A percentile compares a stretch with the other conserved stretches of the same genome.
Conservation (phyloP, 53 echinoderm and acorn worm species). For the Antedon mediterranea region DNA sequence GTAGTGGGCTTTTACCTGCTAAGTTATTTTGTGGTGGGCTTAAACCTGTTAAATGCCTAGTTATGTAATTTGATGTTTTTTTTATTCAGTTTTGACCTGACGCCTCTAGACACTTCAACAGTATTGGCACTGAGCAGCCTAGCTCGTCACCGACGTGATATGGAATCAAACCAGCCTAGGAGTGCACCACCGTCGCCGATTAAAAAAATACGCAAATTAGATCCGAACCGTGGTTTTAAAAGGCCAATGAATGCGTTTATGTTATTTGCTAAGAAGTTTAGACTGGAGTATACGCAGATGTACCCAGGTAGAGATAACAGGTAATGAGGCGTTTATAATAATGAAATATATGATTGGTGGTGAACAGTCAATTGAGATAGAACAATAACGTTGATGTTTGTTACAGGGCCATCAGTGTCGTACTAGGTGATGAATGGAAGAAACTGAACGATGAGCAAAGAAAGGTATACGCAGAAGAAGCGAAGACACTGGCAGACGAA, state of each 20-base stretch:
- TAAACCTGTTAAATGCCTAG: not conserved
- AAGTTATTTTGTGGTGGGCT: no score
- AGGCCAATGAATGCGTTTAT: conserved; percentile 57
- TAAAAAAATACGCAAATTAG: conserved; percentile 2
- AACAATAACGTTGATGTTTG: not conserved
- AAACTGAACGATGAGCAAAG: conserved; percentile 26
- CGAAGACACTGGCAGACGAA: conserved; percentile 38
- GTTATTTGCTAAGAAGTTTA: conserved; percentile 50
- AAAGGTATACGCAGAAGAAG: conserved; percentile 28
- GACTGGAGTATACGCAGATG: conserved; percentile 46
- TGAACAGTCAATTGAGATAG: not conserved
- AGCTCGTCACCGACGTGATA: conserved; percentile 23
- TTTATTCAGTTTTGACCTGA: conserved; percentile 1
- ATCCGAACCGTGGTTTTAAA: conserved; percentile 9
- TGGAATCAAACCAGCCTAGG: not conserved
- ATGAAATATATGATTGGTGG: no score
- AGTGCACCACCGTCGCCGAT: conserved; percentile 1
- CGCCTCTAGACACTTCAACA: conserved; percentile 34
- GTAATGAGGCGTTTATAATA: no score
- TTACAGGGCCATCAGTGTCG: conserved; percentile 38
- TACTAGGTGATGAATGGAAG: conserved; percentile 44
- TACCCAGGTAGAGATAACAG: conserved; percentile 50
- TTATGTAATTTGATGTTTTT: not conserved
- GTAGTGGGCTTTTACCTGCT: no score
- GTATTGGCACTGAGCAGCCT: conserved; percentile 38